These are phyloP conservation scores for Noturus placidus DNA, from an alignment of 2,113 vertebrate species.

Conservation along the genomic window DNA sequence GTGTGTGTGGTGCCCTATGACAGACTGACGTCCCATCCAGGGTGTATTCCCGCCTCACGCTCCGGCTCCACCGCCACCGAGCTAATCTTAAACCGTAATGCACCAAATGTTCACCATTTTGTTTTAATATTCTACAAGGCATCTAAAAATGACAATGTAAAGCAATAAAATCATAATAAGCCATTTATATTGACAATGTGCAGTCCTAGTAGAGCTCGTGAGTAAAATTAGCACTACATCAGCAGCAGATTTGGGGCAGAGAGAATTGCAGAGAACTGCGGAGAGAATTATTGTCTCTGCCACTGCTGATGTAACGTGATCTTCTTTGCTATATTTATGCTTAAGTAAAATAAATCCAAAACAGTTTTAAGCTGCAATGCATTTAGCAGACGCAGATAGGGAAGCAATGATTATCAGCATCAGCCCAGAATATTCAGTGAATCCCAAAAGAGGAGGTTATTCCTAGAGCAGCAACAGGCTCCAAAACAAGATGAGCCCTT, in stretches of 20 bases:
- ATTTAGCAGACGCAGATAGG: neutral
- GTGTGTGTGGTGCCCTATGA: neutral
- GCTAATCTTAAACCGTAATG: neutral
- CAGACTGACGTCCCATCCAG: neutral
- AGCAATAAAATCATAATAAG: neutral
- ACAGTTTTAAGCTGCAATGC: neutral
- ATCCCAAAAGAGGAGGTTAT: constrained; percentile 24
- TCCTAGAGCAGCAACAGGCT: constrained; percentile 20
- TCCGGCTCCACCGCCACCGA: neutral
- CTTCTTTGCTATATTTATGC: neutral
- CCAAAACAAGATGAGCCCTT: constrained; percentile 31
- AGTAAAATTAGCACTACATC: neutral
- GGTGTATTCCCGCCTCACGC: neutral
- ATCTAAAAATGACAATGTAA: neutral
- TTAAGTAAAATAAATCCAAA: constrained; percentile 13
- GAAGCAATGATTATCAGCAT: constrained; percentile 15
- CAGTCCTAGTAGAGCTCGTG: neutral
- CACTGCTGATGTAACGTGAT: constrained; percentile 21
- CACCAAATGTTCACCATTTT: neutral
- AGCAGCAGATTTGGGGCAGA: neutral
- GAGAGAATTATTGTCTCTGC: neutral
- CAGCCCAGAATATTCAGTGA: constrained; percentile 15
- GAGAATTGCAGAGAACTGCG: neutral
- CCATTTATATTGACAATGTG: neutral
- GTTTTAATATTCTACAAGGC: neutral